Evolutionary conservation across 2,888 invertebrate species (phyloP).

Genomic region (Hemicrepidius hirtus): DNA sequence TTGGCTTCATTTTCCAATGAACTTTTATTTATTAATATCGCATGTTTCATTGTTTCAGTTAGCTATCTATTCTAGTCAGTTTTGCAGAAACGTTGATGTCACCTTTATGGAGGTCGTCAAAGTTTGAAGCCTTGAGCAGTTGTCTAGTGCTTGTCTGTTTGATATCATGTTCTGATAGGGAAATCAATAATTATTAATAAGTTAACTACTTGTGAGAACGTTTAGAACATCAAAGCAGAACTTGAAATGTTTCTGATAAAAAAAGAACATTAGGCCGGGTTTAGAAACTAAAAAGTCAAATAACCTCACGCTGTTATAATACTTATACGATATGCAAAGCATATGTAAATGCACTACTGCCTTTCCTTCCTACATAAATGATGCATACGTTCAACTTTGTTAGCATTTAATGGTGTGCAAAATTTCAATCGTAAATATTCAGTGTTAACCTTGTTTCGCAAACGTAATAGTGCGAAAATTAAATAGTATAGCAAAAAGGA

Average conservation of each 20-base stretch:
- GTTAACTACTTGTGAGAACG: no score
- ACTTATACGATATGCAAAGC: conserved; percentile 26
- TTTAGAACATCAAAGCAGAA: no score
- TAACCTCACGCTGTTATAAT: not conserved
- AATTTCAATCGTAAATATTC: conserved; percentile 28
- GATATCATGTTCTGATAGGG: no score
- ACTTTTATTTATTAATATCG: not conserved
- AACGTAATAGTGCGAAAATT: conserved; percentile 9
- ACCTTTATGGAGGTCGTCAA: no score
- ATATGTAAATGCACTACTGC: conserved; percentile 25
- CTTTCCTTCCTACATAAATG: conserved; percentile 22
- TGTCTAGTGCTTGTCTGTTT: no score
- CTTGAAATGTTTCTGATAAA: no score
- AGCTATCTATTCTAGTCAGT: no score
- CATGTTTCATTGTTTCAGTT: not conserved
- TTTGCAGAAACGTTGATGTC: no score
- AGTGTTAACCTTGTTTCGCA: conserved; percentile 10
- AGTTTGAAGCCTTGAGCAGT: not conserved
- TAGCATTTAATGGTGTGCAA: conserved; percentile 26
- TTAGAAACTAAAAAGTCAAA: not conserved
- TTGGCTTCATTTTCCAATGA: not conserved
- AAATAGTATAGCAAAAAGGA: conserved; percentile 5
- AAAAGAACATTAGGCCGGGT: no score
- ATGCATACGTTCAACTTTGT: conserved; percentile 22
- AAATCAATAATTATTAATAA: no score